phyloP scores from a whole-genome alignment of 2,113 vertebrate species.

The Menura novaehollandiae region DNA sequence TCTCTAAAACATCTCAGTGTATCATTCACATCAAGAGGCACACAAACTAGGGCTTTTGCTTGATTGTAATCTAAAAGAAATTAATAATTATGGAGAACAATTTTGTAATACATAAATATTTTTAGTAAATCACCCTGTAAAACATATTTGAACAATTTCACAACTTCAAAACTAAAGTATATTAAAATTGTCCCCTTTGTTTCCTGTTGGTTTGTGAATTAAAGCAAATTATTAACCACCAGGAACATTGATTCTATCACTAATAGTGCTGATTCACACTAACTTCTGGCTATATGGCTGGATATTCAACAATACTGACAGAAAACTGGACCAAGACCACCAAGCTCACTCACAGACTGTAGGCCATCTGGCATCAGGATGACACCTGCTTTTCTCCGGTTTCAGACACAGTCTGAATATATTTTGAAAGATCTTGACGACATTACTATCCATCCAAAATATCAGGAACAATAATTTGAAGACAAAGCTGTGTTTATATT shows the following conservation, averaged over 20 bases:
- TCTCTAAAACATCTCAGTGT: conserved; percentile 83
- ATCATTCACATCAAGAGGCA: conserved; percentile 86
- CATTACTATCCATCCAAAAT: neutral
- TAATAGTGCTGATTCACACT: neutral
- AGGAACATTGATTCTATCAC: neutral
- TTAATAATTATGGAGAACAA: neutral
- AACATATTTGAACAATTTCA: neutral
- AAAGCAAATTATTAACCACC: neutral
- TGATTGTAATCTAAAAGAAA: conserved; percentile 65
- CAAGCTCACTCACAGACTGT: neutral
- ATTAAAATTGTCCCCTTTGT: neutral
- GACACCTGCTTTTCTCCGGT: neutral
- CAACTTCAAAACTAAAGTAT: neutral
- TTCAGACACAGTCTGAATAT: neutral
- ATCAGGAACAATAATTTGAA: neutral
- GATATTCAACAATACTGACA: neutral
- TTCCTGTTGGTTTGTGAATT: neutral
- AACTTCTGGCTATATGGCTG: neutral
- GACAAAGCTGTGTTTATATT: neutral
- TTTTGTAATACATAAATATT: neutral
- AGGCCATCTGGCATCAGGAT: neutral
- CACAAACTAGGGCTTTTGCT: conserved; percentile 73
- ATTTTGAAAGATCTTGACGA: neutral
- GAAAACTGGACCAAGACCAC: neutral
- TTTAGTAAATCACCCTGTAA: neutral